Evolutionary conservation across 2,797 vertebrate genomes (phyloP).

Genomic region (Gallinago nigripennis): DNA sequence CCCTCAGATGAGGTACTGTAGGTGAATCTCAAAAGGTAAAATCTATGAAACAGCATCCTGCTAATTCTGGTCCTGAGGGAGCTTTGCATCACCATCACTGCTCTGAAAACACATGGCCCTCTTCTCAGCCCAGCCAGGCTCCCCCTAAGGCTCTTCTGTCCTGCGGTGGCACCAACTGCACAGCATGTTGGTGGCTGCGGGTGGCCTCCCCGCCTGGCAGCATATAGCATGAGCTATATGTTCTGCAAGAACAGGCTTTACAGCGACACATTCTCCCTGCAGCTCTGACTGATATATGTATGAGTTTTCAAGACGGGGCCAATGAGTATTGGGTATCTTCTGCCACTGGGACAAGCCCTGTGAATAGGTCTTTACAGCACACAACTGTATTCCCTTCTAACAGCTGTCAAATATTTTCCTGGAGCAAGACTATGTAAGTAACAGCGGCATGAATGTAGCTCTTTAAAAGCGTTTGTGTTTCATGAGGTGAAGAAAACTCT

Average conservation of each 20-base stretch:
- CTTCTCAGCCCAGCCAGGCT: not conserved
- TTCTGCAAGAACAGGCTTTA: not conserved
- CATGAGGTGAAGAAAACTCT: constrained; percentile 32
- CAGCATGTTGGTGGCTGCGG: accelerated
- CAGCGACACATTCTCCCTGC: not conserved
- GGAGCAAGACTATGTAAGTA: not conserved
- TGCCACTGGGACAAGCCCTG: not conserved
- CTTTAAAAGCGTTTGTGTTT: not conserved
- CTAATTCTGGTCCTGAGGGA: not conserved
- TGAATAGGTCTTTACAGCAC: not conserved
- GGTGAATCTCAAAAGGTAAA: not conserved
- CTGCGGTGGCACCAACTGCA: not conserved
- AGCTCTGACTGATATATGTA: not conserved
- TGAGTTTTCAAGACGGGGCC: not conserved
- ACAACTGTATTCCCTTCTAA: not conserved
- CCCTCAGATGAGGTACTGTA: accelerated
- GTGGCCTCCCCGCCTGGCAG: not conserved
- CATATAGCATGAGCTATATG: not conserved
- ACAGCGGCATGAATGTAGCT: not conserved
- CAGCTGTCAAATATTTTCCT: not conserved
- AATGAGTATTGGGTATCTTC: not conserved
- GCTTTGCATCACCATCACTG: accelerated
- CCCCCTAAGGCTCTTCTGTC: accelerated
- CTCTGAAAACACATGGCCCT: accelerated
- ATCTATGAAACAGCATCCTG: not conserved